Base-by-base conservation (phyloP, 2,888 invertebrate species). In the Drosophila algonquin region DNA sequence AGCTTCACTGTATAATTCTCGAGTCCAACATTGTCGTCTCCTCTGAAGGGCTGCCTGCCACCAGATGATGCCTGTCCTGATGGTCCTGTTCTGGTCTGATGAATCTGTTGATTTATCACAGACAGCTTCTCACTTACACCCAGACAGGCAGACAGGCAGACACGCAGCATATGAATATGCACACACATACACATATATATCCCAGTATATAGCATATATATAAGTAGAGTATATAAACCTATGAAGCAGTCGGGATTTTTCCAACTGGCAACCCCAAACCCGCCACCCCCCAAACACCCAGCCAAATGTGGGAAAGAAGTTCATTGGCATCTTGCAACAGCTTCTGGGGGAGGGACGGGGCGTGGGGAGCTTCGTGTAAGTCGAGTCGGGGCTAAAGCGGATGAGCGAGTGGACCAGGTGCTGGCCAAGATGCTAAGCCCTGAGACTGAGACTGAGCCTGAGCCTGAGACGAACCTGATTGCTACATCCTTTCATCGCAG, bases 81-180 rank as follows among this genome's bases (percentile, higher is more conserved):
- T 21, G 21, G 21, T 21, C 21, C 21, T 21, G 40, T 71, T 61
- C 54, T 51, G 68, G 77, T 77, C 79, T 79, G 69, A 77, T 82
- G 90, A 87, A 90, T 89, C 91, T 85, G 85, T 84, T 90, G 90
- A 91, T 90, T 91, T 91, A 90, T 91, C 69, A 76, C 77, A 79
- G 78, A 80, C 84, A 80, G n/a, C 58, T 21, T 77, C 70, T 55
- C 16, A 60, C 74, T 69, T 73, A 79, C 74, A 74, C 78, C 76
- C 70, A 84, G 44, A 74, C 44, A 51, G 32, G 50, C 70, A 84
- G 44, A 74, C 44, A 51, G 32, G 50, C 64, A 62, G 50, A 47
- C 16, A 47, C n/a, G 18, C 32, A 27, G 65, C 47, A 68, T 68
- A 67, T 67, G 56, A 68, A 67, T 67, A 67, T 53, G 53, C 21